Evolutionary conservation across 2,797 vertebrate species (phyloP).

Genomic region (Channallabes apus): DNA sequence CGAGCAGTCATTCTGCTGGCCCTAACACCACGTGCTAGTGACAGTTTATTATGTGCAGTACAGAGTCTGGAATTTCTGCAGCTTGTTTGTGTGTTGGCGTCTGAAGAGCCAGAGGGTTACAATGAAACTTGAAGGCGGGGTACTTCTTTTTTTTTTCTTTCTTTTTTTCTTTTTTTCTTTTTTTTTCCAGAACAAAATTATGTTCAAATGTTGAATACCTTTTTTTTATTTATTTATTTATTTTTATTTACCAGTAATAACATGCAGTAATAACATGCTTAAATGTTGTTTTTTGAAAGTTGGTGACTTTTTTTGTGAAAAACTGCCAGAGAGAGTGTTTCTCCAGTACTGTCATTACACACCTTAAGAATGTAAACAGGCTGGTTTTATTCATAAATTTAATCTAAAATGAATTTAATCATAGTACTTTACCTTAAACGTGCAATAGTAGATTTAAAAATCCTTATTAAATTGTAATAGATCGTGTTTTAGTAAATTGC

Average conservation of each 20-base stretch:
- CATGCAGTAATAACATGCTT: neutral
- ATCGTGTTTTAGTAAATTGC: too few species aligned
- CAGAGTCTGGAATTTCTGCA: constrained; percentile 3
- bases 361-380: neutral
- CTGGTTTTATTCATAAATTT: neutral
- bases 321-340: neutral
- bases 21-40: constrained; percentile 8
- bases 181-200: neutral
- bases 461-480: too few species aligned
- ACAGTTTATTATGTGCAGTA: neutral
- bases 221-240: too few species aligned
- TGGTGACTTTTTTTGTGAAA: neutral
- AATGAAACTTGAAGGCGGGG: neutral
- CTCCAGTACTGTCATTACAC: neutral
- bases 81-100: constrained; percentile 11
- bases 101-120: neutral
- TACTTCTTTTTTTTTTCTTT: neutral
- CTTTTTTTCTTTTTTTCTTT: neutral
- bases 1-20: constrained; percentile 11
- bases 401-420: neutral
- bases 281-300: neutral
- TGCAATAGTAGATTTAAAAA: too few species aligned
- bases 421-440: neutral
- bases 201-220: neutral
- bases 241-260: too few species aligned